phyloP scores from a whole-genome alignment of 2,797 vertebrate genomes.

The Serranus cabrilla region DNA sequence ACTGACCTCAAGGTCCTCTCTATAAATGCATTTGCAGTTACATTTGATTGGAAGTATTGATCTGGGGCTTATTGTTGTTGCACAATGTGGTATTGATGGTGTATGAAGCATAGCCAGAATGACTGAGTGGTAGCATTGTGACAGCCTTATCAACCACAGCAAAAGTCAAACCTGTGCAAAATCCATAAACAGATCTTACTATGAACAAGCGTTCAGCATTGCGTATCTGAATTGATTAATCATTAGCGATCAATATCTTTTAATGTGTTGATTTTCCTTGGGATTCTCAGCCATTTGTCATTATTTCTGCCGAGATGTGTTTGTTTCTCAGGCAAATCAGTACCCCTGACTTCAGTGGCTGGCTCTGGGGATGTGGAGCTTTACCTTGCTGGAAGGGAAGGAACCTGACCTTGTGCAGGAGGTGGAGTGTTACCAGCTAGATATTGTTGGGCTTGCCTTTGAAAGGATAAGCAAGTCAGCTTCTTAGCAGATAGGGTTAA shows the following conservation, averaged over 20 bases:
- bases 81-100: constrained; percentile 56
- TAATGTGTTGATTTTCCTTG: too few relatives aligned
- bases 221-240: constrained; percentile 45
- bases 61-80: constrained; percentile 60
- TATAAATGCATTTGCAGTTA: constrained; percentile 62
- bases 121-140: constrained; percentile 37
- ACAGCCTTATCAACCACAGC: constrained; percentile 41
- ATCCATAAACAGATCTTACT: constrained; percentile 40
- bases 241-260: too few relatives aligned
- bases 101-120: constrained; percentile 24
- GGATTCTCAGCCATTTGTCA: constrained; percentile 20
- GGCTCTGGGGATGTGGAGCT: too few relatives aligned
- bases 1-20: constrained; percentile 65
- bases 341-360: too few relatives aligned
- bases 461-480: too few relatives aligned
- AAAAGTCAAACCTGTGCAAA: constrained; percentile 41
- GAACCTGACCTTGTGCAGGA: too few relatives aligned
- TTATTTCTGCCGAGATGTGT: constrained; percentile 1
- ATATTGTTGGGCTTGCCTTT: too few relatives aligned
- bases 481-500: too few relatives aligned
- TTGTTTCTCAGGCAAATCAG: too few relatives aligned
- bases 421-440: too few relatives aligned
- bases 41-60: constrained; percentile 76
- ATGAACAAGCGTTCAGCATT: constrained; percentile 8
- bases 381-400: too few relatives aligned